These are phyloP conservation scores for Glaucopsyche alexis DNA, from an alignment of 2,888 invertebrate genomes.

Conservation along the genomic window DNA sequence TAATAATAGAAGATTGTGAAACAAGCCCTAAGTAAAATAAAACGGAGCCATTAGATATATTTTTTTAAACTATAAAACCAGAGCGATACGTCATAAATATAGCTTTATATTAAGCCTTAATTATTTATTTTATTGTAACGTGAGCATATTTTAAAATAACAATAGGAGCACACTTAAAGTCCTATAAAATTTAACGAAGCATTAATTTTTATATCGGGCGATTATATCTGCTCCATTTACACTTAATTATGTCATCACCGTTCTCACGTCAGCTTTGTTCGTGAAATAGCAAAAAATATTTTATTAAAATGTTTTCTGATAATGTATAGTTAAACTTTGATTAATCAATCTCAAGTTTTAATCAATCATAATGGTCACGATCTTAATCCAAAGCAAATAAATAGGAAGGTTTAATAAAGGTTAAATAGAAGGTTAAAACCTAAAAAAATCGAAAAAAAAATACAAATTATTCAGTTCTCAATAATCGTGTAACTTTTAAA, in stretches of 20 bases:
- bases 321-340: conserved; percentile 7
- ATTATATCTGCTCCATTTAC: conserved; percentile 15
- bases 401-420: not conserved
- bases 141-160: not conserved
- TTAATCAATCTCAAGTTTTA: not conserved
- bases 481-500: no score
- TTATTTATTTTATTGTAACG: not conserved
- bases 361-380: not conserved
- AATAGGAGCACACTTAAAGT: conserved; percentile 2
- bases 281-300: not conserved
- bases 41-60: not conserved
- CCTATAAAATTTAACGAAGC: conserved; percentile 17
- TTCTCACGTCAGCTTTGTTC: conserved; percentile 4
- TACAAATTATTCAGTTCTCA: no score
- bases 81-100: not conserved
- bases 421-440: no score
- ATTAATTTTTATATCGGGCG: conserved; percentile 14
- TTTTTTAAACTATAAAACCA: not conserved
- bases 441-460: not conserved
- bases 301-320: conserved; percentile 12
- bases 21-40: not conserved
- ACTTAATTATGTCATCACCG: conserved; percentile 8
- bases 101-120: not conserved
- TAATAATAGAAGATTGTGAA: not conserved
- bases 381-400: not conserved